Percentiles rank a stretch among this genome's conserved stretches.
phyloP scores from a whole-genome alignment of 2,888 invertebrate species.

The Timandra comae region DNA sequence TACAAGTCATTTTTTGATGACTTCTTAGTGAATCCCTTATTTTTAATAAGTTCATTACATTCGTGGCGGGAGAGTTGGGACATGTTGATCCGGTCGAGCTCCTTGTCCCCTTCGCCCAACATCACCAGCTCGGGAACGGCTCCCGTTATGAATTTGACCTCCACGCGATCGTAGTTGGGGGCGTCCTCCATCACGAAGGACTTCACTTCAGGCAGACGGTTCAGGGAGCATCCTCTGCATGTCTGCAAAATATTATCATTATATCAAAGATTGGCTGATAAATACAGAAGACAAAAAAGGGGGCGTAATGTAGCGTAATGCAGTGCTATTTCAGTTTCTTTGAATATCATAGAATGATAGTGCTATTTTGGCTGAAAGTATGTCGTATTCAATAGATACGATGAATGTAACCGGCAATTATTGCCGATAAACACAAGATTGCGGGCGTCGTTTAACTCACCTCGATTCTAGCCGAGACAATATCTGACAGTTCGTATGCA shows the following conservation, averaged over 20 bases:
- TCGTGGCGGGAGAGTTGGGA: slow-evolving; percentile 76
- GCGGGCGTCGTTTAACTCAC: slow-evolving; percentile 36
- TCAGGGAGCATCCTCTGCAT: slow-evolving; percentile 82
- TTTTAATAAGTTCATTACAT: slow-evolving; percentile 80
- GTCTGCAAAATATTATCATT: too few relatives aligned
- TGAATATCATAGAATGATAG: too few relatives aligned
- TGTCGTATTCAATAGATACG: neutral
- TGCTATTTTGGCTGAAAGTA: too few relatives aligned
- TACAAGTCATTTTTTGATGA: slow-evolving; percentile 45
- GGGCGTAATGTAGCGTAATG: slow-evolving; percentile 5
- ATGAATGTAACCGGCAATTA: too few relatives aligned
- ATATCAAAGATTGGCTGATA: too few relatives aligned
- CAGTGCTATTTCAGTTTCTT: too few relatives aligned
- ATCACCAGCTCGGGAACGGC: slow-evolving; percentile 80
- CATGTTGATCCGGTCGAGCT: slow-evolving; percentile 79
- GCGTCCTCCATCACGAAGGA: slow-evolving; percentile 81
- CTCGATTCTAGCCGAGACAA: slow-evolving; percentile 64
- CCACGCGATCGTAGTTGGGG: slow-evolving; percentile 77
- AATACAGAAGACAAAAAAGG: too few relatives aligned
- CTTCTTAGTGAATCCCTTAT: slow-evolving; percentile 77
- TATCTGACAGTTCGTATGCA: slow-evolving; percentile 47
- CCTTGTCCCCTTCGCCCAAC: slow-evolving; percentile 72
- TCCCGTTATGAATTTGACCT: slow-evolving; percentile 81
- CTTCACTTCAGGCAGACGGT: slow-evolving; percentile 80
- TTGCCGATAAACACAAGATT: too few relatives aligned